Conservation (phyloP, 2,888 invertebrate species). For the Idaea aversata region DNA sequence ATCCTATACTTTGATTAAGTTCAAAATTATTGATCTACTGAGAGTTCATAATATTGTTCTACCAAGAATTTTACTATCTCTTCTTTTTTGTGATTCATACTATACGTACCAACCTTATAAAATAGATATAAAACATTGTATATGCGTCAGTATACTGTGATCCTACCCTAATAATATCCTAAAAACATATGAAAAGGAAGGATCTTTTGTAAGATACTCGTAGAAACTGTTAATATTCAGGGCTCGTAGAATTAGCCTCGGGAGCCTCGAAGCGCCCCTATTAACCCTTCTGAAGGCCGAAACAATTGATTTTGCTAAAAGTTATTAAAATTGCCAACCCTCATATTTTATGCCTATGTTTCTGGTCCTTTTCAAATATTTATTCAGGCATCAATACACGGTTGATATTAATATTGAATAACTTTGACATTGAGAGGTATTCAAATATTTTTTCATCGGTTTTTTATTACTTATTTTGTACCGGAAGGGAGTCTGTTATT, state of each 20-base stretch:
- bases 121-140: not conserved
- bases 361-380: conserved; percentile 27
- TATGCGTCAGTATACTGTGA: not conserved
- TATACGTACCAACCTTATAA: not conserved
- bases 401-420: conserved; percentile 21
- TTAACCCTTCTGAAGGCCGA: not conserved
- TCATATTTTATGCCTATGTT: conserved; percentile 21
- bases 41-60: no score
- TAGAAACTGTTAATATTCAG: not conserved
- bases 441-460: not conserved
- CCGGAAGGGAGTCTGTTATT: not conserved
- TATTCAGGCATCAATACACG: conserved; percentile 28
- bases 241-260: not conserved
- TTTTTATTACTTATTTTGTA: not conserved
- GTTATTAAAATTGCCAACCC: conserved; percentile 21
- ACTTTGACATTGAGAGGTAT: not conserved
- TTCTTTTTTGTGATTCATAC: not conserved
- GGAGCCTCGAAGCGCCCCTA: conserved; percentile 12
- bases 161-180: not conserved
- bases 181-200: not conserved
- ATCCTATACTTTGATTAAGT: no score
- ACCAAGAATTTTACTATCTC: not conserved
- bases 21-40: no score
- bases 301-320: conserved; percentile 9
- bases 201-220: not conserved